Evolutionary conservation across 1,140 invertebrate species (phyloP).

Genomic region (Calliphora vicina): DNA sequence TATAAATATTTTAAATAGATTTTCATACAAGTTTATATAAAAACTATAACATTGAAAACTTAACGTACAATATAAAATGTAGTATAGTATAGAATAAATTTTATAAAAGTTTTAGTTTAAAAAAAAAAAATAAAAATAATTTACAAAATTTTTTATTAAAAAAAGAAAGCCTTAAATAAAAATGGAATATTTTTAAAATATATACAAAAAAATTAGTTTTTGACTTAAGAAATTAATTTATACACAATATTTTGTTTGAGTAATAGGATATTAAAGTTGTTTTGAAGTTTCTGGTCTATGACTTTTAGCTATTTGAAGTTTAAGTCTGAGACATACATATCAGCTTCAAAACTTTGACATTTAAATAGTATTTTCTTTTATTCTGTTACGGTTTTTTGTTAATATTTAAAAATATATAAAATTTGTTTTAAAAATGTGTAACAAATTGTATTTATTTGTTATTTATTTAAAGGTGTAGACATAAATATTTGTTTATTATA

Average conservation of each 20-base stretch:
- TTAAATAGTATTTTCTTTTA: neutral
- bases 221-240: neutral
- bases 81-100: neutral
- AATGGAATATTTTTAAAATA: neutral
- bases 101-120: neutral
- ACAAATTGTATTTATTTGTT: neutral
- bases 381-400: neutral
- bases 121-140: conserved; percentile 9
- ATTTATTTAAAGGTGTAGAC: neutral
- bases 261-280: neutral
- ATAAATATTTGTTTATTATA: neutral
- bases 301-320: neutral
- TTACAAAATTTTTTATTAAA: neutral
- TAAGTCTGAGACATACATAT: too few species aligned
- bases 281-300: neutral
- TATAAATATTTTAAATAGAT: neutral
- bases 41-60: neutral
- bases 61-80: neutral
- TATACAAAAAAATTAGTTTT: neutral
- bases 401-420: neutral
- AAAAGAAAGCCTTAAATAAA: neutral
- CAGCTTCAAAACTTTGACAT: too few species aligned
- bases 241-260: neutral
- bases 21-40: conserved; percentile 10
- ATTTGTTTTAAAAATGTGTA: neutral